Base-by-base conservation (phyloP, 2,797 vertebrate genomes). In the Pangasius djambal region DNA sequence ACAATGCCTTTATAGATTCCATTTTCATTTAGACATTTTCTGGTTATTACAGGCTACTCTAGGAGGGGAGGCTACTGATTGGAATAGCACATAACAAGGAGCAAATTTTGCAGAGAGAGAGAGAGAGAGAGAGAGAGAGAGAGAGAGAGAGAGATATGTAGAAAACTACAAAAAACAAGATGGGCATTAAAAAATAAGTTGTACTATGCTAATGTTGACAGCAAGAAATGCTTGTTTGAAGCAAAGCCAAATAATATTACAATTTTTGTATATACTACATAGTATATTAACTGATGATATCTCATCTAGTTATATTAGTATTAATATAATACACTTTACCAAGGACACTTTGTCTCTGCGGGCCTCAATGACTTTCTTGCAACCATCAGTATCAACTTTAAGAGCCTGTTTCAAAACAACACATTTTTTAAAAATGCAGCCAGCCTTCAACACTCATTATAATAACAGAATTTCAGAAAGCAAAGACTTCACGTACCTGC, bases 331-430 rank as follows among this genome's bases (percentile, higher is more conserved):
- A 50, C 6, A 55, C 48, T 16, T 89, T 90, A 90, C 87, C 87
- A 9, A 37, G 20, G 44, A 6, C 31, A 0, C 5, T 85, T 0
- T 86, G 8, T 67, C 55, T 88, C 85, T 95, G 50, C 94, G 95
- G 87, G 94, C 92, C 20, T 92, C 91, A 40, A 99, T 98, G 0
- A 96, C 92, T 57, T 95, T 95, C 95, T 96, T 96, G 90, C 98
- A 99, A 87, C 98, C 98, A 0, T 89, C 86, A 1, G 94, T 89
- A n/a, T 99, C 97, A 9, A 99, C 96, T 25, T 93, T 95, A 48
- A 98, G 93, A 34, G 96, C 92, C 97, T 98, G 92, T 85, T 86
- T 65, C 18, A 70, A 88, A n/a, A 87, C 13, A 79, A 85, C 9
- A 85, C 16, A 83, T 16, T 4, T 65, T 87, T 72, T 63, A 34